A percentile compares a stretch with the other conserved stretches of the same genome.
phyloP scores from a whole-genome alignment of 2,888 invertebrate species.

The Cyrtodaria siliqua region DNA sequence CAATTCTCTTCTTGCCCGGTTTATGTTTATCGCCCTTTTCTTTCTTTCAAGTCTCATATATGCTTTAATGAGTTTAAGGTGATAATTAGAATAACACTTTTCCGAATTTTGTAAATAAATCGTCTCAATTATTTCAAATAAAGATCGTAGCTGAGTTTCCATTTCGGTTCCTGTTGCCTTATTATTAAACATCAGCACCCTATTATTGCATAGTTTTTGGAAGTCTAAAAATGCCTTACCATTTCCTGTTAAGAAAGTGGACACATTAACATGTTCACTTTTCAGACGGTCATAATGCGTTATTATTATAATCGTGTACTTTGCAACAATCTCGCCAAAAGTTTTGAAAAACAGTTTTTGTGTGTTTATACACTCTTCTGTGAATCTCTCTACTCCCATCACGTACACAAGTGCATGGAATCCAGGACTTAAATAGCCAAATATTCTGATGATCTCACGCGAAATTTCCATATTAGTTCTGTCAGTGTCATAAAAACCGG shows the following conservation, averaged over 20 bases:
- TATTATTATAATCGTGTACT: conserved; percentile 26
- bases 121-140: conserved; percentile 15
- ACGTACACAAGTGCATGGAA: conserved; percentile 38
- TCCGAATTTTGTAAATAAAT: conserved; percentile 8
- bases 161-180: conserved; percentile 8
- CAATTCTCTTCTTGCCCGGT: conserved; percentile 9
- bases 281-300: conserved; percentile 31
- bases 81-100: conserved; percentile 22
- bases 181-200: conserved; percentile 35
- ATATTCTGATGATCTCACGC: conserved; percentile 22
- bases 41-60: conserved; percentile 27
- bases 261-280: conserved; percentile 12
- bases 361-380: conserved; percentile 25
- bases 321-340: conserved; percentile 24
- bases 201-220: conserved; percentile 16
- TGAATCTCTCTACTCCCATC: conserved; percentile 29
- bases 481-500: conserved; percentile 44
- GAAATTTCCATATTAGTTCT: conserved; percentile 11
- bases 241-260: conserved; percentile 6
- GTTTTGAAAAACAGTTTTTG: conserved; percentile 20
- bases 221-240: conserved; percentile 14
- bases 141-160: conserved; percentile 11
- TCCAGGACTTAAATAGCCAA: conserved; percentile 23
- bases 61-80: conserved; percentile 18
- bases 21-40: conserved; percentile 10